Evolutionary conservation across 2,113 vertebrate genomes (phyloP).

Genomic region (Rhodinocichla rosea): DNA sequence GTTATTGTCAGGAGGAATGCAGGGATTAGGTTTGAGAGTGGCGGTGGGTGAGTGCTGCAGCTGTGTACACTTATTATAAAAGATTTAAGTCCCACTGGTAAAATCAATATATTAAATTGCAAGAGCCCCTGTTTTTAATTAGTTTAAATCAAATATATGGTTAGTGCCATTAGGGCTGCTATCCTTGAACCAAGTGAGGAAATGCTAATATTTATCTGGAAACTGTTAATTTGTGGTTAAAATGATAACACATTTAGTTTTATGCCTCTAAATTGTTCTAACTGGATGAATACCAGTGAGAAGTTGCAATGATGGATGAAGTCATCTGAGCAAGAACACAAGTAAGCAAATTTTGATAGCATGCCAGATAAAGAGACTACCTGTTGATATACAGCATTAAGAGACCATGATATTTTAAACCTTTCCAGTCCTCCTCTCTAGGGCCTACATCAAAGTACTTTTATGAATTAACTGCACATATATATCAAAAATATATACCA

Average conservation of each 20-base stretch:
- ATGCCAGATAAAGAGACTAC: neutral
- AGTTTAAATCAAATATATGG: constrained; percentile 71
- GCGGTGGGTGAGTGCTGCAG: constrained; percentile 64
- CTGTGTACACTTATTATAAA: constrained; percentile 76
- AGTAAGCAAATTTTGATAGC: neutral
- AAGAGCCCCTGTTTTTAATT: constrained; percentile 77
- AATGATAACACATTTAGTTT: constrained; percentile 69
- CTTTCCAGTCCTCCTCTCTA: neutral
- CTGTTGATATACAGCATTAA: neutral
- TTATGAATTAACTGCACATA: neutral
- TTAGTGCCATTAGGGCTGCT: constrained; percentile 60
- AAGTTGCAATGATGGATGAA: neutral
- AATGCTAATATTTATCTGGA: constrained; percentile 77
- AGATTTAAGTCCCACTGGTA: constrained; percentile 76
- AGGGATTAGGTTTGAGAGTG: constrained; percentile 62
- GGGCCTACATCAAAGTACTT: neutral
- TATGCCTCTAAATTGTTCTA: constrained; percentile 20
- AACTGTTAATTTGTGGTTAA: constrained; percentile 73
- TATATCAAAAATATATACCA: neutral
- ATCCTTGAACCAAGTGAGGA: constrained; percentile 62
- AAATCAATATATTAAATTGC: constrained; percentile 81
- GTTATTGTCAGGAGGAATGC: constrained; percentile 73
- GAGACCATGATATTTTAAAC: neutral
- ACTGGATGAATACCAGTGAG: constrained; percentile 30
- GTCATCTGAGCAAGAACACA: neutral